These are phyloP conservation scores for Portunus trituberculatus DNA, from an alignment of 1,140 invertebrate species.

Conservation along the genomic window DNA sequence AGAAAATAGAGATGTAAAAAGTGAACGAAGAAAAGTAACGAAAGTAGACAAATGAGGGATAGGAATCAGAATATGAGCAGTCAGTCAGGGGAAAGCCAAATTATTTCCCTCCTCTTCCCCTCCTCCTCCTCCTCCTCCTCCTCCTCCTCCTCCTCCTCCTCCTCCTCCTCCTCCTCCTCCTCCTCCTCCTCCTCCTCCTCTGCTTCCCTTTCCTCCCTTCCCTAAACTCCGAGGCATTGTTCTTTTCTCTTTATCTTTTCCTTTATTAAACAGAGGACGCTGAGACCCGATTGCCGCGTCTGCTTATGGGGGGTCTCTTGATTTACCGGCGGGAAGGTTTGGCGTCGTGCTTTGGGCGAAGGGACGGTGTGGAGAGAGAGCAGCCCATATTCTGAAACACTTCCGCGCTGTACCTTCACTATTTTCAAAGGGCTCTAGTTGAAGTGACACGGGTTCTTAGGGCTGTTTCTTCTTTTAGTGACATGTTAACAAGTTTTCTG, in stretches of 20 bases:
- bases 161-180: background rate
- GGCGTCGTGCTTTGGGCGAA: background rate
- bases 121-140: background rate
- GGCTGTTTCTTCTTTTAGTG: too few relatives aligned
- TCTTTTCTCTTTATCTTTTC: conserved; percentile 23
- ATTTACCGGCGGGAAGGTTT: background rate
- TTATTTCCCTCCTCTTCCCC: background rate
- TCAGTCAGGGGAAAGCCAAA: background rate
- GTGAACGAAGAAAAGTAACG: too few relatives aligned
- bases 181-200: background rate
- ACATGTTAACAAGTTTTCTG: too few relatives aligned
- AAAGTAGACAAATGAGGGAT: too few relatives aligned
- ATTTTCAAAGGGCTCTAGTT: too few relatives aligned
- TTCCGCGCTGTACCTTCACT: too few relatives aligned
- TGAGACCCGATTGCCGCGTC: background rate
- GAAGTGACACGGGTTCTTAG: too few relatives aligned
- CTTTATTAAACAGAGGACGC: background rate
- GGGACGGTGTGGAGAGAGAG: background rate
- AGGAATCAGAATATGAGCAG: too few relatives aligned
- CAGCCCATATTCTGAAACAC: too few relatives aligned
- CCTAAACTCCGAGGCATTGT: background rate
- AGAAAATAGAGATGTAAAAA: too few relatives aligned
- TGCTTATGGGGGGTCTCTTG: background rate
- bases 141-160: background rate
- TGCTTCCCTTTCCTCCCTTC: background rate